Conservation (phyloP, 2,113 vertebrate species). For the Prionailurus bengalensis region DNA sequence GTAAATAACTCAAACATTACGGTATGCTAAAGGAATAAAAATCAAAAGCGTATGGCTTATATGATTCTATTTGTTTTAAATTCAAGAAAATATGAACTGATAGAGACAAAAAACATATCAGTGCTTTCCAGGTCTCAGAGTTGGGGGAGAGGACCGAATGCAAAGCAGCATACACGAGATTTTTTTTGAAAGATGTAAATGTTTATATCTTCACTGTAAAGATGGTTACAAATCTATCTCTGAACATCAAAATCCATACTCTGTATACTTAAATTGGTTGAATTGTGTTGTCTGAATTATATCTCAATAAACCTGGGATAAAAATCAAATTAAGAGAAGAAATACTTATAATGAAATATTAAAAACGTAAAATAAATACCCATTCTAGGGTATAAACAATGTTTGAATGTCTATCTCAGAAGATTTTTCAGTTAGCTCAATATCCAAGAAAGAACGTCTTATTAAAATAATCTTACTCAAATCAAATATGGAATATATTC, state of each 20-base stretch:
- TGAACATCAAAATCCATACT: not conserved
- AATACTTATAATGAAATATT: not conserved
- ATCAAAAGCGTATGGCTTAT: not conserved
- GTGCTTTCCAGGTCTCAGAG: not conserved
- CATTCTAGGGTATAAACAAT: not conserved
- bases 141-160: not conserved
- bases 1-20: not conserved
- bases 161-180: not conserved
- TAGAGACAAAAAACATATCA: not conserved
- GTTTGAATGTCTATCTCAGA: not conserved
- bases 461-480: not conserved
- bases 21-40: not conserved
- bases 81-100: not conserved
- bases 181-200: not conserved
- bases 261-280: not conserved
- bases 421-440: not conserved
- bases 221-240: not conserved
- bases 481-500: not conserved
- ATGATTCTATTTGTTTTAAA: not conserved
- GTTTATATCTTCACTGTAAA: not conserved
- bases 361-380: not conserved
- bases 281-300: not conserved
- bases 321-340: not conserved
- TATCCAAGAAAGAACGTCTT: not conserved
- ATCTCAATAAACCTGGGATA: not conserved